A percentile compares a stretch with the other conserved stretches of the same genome.
These are phyloP conservation scores for Pygoscelis adeliae DNA, from an alignment of 2,113 vertebrate genomes.

Conservation along the genomic window DNA sequence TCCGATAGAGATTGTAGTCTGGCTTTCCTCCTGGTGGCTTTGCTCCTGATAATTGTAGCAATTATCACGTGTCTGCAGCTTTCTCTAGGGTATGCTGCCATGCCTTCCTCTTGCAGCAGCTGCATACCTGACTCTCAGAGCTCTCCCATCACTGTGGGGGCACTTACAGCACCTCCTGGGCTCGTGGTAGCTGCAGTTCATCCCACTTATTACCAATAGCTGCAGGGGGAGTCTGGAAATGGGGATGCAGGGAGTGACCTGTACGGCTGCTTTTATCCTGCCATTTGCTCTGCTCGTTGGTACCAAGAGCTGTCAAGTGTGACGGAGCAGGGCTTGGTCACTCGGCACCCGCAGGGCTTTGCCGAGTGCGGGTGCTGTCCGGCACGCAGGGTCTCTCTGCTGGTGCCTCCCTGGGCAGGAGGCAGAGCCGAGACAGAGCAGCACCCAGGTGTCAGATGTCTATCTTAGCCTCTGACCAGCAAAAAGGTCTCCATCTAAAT, in stretches of 20 bases:
- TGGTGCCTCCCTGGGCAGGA: background rate
- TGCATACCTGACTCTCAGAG: background rate
- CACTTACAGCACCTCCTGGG: background rate
- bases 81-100: background rate
- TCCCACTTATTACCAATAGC: background rate
- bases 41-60: background rate
- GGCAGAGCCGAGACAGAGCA: background rate
- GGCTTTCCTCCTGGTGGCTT: background rate
- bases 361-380: rapidly evolving
- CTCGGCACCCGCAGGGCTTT: background rate
- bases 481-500: constrained; percentile 48
- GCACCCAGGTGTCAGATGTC: background rate
- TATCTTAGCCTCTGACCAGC: constrained; percentile 5
- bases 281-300: rapidly evolving
- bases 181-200: background rate
- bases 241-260: background rate
- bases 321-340: background rate
- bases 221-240: background rate
- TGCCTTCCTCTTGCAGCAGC: background rate
- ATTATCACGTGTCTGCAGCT: background rate
- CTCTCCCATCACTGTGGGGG: background rate
- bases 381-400: background rate
- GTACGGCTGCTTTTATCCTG: background rate
- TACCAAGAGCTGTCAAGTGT: background rate
- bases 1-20: background rate